Evolutionary conservation across 2,888 invertebrate genomes (phyloP).

Genomic region (Nebria salina): DNA sequence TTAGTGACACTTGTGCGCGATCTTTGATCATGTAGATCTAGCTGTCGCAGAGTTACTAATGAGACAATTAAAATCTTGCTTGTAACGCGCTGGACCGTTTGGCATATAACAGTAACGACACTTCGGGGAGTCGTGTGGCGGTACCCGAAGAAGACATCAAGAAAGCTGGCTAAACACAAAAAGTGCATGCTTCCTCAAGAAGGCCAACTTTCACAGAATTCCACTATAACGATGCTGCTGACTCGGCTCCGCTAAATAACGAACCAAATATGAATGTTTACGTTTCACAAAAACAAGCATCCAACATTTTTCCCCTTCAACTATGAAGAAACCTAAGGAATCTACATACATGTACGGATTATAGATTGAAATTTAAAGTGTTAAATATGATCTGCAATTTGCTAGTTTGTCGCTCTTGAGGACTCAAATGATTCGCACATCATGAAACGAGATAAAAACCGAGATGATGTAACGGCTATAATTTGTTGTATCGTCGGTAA

Average conservation of each 20-base stretch:
- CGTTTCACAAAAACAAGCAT: background rate
- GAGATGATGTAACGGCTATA: background rate
- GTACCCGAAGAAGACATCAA: conserved; percentile 41
- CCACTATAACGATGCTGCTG: background rate
- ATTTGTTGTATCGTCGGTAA: background rate
- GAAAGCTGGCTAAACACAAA: conserved; percentile 10
- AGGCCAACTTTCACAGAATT: conserved; percentile 12
- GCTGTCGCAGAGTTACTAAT: conserved; percentile 9
- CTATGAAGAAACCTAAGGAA: background rate
- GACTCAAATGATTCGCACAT: too few relatives aligned
- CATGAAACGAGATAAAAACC: too few relatives aligned
- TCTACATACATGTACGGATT: background rate
- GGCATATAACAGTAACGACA: conserved; percentile 37
- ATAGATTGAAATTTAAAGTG: too few relatives aligned
- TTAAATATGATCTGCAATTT: too few relatives aligned
- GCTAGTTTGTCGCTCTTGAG: too few relatives aligned
- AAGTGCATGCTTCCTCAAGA: background rate
- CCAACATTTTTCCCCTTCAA: background rate
- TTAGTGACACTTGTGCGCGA: background rate
- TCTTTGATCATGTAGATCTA: conserved; percentile 1
- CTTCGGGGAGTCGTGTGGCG: conserved; percentile 27
- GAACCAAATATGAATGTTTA: background rate
- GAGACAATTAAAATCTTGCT: conserved; percentile 29
- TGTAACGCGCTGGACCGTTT: conserved; percentile 22
- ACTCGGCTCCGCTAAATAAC: background rate